phyloP scores from a whole-genome alignment of 1,140 invertebrate species.

The Protaetia brevitarsis region DNA sequence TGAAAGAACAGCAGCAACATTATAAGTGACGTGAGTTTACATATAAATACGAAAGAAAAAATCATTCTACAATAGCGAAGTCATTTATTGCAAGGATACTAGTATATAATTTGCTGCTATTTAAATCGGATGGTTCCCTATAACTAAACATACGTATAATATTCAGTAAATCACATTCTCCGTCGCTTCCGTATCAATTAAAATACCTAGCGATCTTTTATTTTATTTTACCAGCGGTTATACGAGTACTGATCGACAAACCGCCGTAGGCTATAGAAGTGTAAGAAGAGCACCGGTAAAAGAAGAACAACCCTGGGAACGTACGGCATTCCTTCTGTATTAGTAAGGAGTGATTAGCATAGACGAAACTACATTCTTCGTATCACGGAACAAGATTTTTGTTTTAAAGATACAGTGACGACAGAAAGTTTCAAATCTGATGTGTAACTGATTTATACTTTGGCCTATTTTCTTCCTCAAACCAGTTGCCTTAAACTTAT shows the following conservation, averaged over 20 bases:
- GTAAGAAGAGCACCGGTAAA: neutral
- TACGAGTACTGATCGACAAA: neutral
- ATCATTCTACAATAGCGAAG: too few relatives aligned
- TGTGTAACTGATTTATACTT: too few relatives aligned
- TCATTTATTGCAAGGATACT: too few relatives aligned
- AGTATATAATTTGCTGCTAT: neutral
- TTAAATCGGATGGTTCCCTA: neutral
- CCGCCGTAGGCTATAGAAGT: neutral
- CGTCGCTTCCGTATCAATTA: neutral
- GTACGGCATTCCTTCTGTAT: neutral
- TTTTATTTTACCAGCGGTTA: slow-evolving; percentile 11
- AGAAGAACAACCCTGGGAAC: slow-evolving; percentile 8
- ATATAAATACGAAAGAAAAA: too few relatives aligned
- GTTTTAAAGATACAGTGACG: too few relatives aligned
- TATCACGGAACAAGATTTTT: slow-evolving; percentile 4
- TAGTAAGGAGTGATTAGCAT: slow-evolving; percentile 7
- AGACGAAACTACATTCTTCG: slow-evolving; percentile 12
- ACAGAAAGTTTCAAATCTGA: too few relatives aligned
- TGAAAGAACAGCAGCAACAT: too few relatives aligned
- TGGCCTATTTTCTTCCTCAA: too few relatives aligned
- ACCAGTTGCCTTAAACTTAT: too few relatives aligned
- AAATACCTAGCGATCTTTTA: neutral
- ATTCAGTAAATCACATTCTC: neutral
- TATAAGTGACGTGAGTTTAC: too few relatives aligned
- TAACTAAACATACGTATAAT: neutral